Base-by-base conservation (phyloP, 2,888 invertebrate species). In the Trissolcus brochymenae region DNA sequence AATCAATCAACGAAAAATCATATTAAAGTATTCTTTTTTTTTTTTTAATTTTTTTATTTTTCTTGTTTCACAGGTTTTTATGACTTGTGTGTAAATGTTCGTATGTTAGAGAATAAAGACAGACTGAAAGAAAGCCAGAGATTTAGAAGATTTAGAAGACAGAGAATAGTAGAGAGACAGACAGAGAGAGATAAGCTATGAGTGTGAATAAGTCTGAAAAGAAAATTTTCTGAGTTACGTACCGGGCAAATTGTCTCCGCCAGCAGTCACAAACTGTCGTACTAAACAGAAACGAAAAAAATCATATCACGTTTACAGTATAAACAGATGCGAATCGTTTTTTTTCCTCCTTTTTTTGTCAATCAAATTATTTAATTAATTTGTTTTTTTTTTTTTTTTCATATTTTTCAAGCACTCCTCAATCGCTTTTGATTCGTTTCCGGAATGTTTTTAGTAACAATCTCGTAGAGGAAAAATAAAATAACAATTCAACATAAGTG, bases 161-260 rank as follows among this genome's bases (percentile, higher is more conserved):
- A 78, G 65, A 74, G 46, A 74, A 54, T 35, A 73, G n/a, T n/a
- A n/a, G n/a, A n/a, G 66, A 76, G 61, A 80, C 60, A 72, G n/a
- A 76, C 43, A 76, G 54, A 74, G 17, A 78, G 65, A 74, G 35
- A 68, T 57, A 76, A 82, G 78, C 83, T 84, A 82, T 81, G 83
- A 82, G 81, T 74, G 72, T 78, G 72, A 83, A 81, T 71, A 82
- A 84, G 83, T 85, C 84, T 84, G 82, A 86, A 88, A 86, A 84
- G 85, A 85, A 87, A 86, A 85, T 85, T 86, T 86, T 71, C 84
- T 87, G 88, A 87, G 85, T 89, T 90, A 90, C 90, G 89, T 90
- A 90, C 90, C 90, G 89, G 90, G 89, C 87, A 90, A 90, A 90
- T 89, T 90, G 89, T 90, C 90, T 90, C 90, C 90, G 88, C 90